Evolutionary conservation across 2,113 vertebrate genomes (phyloP).

Genomic region (Empidonax traillii): DNA sequence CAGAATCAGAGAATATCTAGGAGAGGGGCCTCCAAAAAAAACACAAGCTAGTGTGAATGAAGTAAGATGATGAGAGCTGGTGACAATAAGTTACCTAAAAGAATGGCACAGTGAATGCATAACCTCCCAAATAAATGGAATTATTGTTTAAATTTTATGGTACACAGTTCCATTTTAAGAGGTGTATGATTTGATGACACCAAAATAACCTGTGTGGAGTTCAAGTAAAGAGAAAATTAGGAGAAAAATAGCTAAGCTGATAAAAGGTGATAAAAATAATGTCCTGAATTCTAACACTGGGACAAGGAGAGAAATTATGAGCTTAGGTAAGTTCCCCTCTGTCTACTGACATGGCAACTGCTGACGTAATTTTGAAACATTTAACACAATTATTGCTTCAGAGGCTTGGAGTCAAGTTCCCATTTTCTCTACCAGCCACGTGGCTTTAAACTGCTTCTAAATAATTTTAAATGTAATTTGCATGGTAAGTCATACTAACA

Average conservation of each 20-base stretch:
- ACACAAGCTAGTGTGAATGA: background rate
- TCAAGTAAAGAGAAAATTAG: constrained; percentile 13
- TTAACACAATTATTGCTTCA: constrained; percentile 36
- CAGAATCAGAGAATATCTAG: background rate
- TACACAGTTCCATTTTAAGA: constrained; percentile 54
- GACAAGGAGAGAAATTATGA: background rate
- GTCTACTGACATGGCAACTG: background rate
- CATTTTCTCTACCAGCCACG: background rate
- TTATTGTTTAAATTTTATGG: constrained; percentile 70
- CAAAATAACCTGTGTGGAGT: constrained; percentile 56
- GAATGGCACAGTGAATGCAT: background rate
- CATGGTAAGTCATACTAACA: background rate
- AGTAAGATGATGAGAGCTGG: background rate
- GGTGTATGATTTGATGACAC: constrained; percentile 69
- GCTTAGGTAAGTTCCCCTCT: background rate
- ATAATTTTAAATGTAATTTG: background rate
- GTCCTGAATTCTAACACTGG: background rate
- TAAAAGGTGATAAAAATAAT: background rate
- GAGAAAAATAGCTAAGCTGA: background rate
- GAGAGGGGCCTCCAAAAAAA: background rate
- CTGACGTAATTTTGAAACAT: constrained; percentile 17
- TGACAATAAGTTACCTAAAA: background rate
- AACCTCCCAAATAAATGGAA: constrained; percentile 63
- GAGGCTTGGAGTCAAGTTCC: constrained; percentile 14
- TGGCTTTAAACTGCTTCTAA: constrained; percentile 7